These are phyloP conservation scores for Decapterus maruadsi DNA, from an alignment of 2,797 vertebrate species.

Conservation along the genomic window DNA sequence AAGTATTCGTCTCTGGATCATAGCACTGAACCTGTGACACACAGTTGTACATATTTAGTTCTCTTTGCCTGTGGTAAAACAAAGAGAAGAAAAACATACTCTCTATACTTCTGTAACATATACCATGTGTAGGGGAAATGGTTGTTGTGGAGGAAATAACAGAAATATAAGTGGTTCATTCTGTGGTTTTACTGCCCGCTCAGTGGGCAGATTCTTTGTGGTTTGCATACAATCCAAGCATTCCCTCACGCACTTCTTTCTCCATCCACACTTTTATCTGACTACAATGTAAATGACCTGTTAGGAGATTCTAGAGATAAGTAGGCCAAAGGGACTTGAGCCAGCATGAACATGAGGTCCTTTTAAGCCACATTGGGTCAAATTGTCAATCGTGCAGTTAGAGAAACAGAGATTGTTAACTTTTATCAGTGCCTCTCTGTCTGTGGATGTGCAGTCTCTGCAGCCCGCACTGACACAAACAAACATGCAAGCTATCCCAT, in stretches of 20 bases:
- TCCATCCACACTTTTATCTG: slow-evolving; percentile 10
- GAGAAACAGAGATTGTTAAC: slow-evolving; percentile 4
- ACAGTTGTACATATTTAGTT: slow-evolving; percentile 21
- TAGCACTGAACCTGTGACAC: slow-evolving; percentile 94
- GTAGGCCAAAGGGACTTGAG: neutral
- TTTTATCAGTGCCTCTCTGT: slow-evolving; percentile 8
- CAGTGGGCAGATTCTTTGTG: slow-evolving; percentile 27
- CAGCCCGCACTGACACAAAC: neutral
- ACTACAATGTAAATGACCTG: slow-evolving; percentile 8
- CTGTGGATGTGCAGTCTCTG: neutral
- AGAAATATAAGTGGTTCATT: neutral
- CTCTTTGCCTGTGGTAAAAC: neutral
- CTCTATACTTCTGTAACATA: neutral
- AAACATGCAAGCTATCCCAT: slow-evolving; percentile 17
- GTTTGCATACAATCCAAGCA: slow-evolving; percentile 35
- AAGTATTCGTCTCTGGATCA: slow-evolving; percentile 92
- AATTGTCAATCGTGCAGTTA: neutral
- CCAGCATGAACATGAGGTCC: neutral
- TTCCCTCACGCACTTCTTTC: slow-evolving; percentile 33
- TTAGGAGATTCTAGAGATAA: slow-evolving; percentile 24
- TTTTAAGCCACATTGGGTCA: neutral
- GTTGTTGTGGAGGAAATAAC: slow-evolving; percentile 1
- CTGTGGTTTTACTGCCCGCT: slow-evolving; percentile 16
- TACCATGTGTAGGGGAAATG: slow-evolving; percentile 1
- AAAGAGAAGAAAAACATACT: neutral